Conservation (phyloP, 2,797 vertebrate species). For the Psittacula derbiana region DNA sequence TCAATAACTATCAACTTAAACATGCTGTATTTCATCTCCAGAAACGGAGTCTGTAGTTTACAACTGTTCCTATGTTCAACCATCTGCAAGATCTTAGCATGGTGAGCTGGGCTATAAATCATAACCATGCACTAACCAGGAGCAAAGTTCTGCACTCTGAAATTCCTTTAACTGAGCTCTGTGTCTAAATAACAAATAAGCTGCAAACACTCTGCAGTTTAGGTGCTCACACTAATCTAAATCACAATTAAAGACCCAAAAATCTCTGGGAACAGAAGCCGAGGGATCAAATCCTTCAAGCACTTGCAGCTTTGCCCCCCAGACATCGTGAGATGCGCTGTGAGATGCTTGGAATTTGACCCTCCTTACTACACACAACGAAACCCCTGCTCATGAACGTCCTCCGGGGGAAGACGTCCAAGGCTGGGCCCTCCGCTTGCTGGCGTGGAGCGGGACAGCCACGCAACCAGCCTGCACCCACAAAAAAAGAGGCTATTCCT, state of each 20-base stretch:
- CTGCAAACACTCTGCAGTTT: neutral
- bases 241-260: neutral
- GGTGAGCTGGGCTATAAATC: neutral
- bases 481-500: neutral
- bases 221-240: neutral
- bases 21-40: neutral
- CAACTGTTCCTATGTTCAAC: neutral
- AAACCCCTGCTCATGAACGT: neutral
- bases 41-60: neutral
- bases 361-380: neutral
- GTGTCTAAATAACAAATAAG: neutral
- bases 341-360: neutral
- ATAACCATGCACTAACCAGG: neutral
- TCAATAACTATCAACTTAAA: neutral
- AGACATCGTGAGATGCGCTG: fast-evolving
- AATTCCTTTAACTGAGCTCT: neutral
- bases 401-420: fast-evolving
- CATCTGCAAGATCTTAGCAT: neutral
- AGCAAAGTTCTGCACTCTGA: neutral
- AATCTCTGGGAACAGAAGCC: neutral
- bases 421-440: neutral
- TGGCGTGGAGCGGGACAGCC: fast-evolving
- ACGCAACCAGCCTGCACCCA: neutral
- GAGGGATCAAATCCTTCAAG: neutral
- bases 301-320: neutral